Percentiles rank a stretch among this genome's conserved stretches.
These are phyloP conservation scores for Harmothoe impar DNA, from an alignment of 2,888 invertebrate genomes.

Conservation along the genomic window DNA sequence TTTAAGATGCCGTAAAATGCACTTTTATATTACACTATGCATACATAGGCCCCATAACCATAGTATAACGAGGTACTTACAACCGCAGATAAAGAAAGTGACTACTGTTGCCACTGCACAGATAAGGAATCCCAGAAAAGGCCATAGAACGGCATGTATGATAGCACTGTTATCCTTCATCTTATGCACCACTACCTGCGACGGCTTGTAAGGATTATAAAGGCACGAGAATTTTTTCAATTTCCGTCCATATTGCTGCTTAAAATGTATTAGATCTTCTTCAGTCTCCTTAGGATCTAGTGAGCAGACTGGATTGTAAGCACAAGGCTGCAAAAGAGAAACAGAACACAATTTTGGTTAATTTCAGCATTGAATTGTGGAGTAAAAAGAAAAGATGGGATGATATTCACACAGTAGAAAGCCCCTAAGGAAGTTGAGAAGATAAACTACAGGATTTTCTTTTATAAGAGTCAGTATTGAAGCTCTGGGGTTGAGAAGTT, in stretches of 20 bases:
- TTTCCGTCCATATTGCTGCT: conserved; percentile 39
- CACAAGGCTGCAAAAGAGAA: conserved; percentile 34
- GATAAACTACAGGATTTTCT: too few relatives aligned
- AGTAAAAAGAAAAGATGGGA: too few relatives aligned
- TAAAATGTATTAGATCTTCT: conserved; percentile 13
- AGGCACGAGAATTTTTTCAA: conserved; percentile 55
- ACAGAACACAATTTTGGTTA: neutral
- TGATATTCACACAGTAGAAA: too few relatives aligned
- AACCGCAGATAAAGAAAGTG: conserved; percentile 60
- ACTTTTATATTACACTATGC: too few relatives aligned
- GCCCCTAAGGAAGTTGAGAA: too few relatives aligned
- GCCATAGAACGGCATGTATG: conserved; percentile 59
- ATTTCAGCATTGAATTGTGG: too few relatives aligned
- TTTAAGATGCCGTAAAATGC: too few relatives aligned
- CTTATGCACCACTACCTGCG: conserved; percentile 56
- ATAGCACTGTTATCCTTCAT: conserved; percentile 63
- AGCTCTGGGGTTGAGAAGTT: too few relatives aligned
- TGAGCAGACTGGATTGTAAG: conserved; percentile 48
- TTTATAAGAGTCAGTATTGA: too few relatives aligned
- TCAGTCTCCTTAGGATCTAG: conserved; percentile 50
- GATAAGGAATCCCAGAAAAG: conserved; percentile 51
- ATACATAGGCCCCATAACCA: too few relatives aligned
- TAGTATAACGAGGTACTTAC: conserved; percentile 20
- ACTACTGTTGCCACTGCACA: conserved; percentile 52
- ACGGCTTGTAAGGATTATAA: conserved; percentile 60